Percentiles rank a stretch among this genome's conserved stretches.
Evolutionary conservation across 2,113 vertebrate species (phyloP).

Genomic region (Rhinoptilus africanus): DNA sequence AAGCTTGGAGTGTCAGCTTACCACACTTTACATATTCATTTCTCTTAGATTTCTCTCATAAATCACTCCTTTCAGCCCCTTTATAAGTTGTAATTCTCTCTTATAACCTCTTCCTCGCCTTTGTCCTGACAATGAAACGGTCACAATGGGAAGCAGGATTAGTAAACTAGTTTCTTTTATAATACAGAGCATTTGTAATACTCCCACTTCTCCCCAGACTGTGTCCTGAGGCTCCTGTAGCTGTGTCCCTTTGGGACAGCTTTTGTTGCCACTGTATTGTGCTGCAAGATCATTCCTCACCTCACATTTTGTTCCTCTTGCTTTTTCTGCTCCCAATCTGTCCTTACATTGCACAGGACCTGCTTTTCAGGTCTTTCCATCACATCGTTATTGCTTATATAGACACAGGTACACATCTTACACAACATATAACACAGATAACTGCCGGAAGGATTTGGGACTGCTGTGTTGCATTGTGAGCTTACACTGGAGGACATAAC

Average conservation of each 20-base stretch:
- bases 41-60: neutral
- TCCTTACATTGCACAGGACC: neutral
- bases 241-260: neutral
- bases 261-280: neutral
- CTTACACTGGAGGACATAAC: neutral
- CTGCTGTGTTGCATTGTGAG: neutral
- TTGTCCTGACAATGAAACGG: neutral
- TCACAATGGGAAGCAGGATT: neutral
- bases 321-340: neutral
- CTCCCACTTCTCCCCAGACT: neutral
- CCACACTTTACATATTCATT: slow-evolving; percentile 49
- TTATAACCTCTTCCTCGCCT: neutral
- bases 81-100: neutral
- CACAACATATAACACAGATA: neutral
- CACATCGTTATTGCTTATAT: neutral
- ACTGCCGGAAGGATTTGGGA: neutral
- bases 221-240: neutral
- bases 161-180: neutral
- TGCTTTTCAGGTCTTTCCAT: neutral
- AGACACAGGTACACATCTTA: neutral
- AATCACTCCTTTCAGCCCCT: slow-evolving; percentile 39
- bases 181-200: neutral
- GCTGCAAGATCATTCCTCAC: neutral
- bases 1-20: slow-evolving; percentile 34
- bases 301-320: neutral